A percentile compares a stretch with the other conserved stretches of the same genome.
Conservation (phyloP, 2,797 vertebrate genomes). For the Botia kubotai region DNA sequence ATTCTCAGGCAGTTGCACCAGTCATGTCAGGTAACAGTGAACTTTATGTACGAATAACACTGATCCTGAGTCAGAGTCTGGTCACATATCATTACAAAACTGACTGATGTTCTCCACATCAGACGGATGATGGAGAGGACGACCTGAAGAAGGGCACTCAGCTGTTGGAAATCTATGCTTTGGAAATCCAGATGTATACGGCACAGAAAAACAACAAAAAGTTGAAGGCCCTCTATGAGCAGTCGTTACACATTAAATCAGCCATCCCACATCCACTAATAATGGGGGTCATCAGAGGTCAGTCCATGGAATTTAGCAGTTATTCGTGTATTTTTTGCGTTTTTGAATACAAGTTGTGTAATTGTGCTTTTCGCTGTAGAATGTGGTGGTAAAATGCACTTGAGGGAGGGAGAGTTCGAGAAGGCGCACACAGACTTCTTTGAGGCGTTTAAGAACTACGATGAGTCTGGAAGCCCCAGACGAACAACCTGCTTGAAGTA, state of each 20-base stretch:
- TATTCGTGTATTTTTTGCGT: not conserved
- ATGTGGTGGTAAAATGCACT: conserved; percentile 99
- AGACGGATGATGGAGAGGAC: conserved; percentile 99
- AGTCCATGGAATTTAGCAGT: not conserved
- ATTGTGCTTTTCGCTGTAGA: conserved; percentile 75
- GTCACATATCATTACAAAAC: not conserved
- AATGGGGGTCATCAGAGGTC: conserved; percentile 99
- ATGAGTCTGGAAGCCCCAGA: conserved; percentile 98
- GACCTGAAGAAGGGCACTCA: conserved; percentile 99
- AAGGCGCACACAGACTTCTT: conserved; percentile 99
- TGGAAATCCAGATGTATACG: conserved; percentile 99
- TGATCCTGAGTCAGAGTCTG: not conserved
- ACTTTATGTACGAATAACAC: not conserved
- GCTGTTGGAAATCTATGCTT: conserved; percentile 96
- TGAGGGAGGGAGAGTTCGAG: conserved; percentile 99
- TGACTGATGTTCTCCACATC: not conserved
- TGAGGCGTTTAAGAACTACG: conserved; percentile 99
- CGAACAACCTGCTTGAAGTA: conserved; percentile 99
- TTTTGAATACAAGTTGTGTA: not conserved
- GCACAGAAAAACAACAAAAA: conserved; percentile 99
- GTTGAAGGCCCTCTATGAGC: conserved; percentile 97
- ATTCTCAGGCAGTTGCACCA: conserved; percentile 97
- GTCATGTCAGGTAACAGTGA: conserved; percentile 91
- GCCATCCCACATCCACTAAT: conserved; percentile 99
- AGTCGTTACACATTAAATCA: conserved; percentile 99